phyloP scores from a whole-genome alignment of 2,888 invertebrate species.

The Aelia acuminata region DNA sequence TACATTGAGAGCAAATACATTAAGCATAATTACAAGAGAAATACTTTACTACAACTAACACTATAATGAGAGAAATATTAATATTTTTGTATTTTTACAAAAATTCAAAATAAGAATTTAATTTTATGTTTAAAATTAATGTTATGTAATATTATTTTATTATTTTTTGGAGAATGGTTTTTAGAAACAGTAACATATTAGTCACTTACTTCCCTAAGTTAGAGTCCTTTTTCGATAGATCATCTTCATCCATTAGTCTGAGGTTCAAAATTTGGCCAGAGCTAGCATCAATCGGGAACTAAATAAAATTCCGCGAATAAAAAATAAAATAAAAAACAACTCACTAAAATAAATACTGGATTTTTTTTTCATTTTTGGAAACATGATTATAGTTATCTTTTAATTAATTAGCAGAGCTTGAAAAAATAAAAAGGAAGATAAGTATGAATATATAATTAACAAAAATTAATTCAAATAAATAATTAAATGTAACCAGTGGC shows the following conservation, averaged over 20 bases:
- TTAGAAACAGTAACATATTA: constrained; percentile 26
- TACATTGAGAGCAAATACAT: not conserved
- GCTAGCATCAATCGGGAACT: constrained; percentile 66
- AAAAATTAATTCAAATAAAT: not conserved
- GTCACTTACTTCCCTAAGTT: constrained; percentile 82
- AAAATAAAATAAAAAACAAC: constrained; percentile 60
- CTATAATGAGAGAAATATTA: not conserved
- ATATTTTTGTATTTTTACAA: not conserved
- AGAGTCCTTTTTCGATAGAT: constrained; percentile 84
- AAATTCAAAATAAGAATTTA: not conserved
- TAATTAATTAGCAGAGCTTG: constrained; percentile 10
- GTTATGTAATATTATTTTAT: not conserved
- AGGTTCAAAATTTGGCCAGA: constrained; percentile 82
- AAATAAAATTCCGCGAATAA: constrained; percentile 62
- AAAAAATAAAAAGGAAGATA: too few species aligned
- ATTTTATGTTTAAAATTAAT: not conserved
- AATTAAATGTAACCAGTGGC: not conserved
- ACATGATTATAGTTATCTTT: not conserved
- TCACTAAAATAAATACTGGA: constrained; percentile 28
- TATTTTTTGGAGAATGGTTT: not conserved
- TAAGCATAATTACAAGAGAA: too few species aligned
- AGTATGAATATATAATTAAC: too few species aligned
- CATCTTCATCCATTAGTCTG: constrained; percentile 89
- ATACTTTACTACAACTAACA: not conserved
- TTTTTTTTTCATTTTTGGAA: not conserved